Evolutionary conservation across 1,140 invertebrate genomes (phyloP).

Genomic region (Diachasmimorpha longicaudata): DNA sequence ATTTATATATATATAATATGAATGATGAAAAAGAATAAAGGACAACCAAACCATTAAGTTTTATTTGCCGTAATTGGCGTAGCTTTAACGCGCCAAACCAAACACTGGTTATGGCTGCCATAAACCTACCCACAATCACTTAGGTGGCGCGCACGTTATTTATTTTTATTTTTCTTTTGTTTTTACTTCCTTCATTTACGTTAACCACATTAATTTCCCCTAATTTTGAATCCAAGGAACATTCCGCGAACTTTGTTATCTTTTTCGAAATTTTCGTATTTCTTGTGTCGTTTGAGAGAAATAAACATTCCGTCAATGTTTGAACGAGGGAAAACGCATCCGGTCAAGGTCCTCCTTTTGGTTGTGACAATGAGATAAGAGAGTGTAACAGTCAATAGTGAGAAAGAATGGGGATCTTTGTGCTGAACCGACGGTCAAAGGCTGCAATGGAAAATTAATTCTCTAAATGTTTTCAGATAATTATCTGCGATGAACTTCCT

Average conservation of each 20-base stretch:
- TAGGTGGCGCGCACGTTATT: conserved; percentile 45
- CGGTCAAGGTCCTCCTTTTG: neutral
- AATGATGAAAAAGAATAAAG: conserved; percentile 17
- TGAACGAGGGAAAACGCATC: conserved; percentile 35
- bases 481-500: too few relatives aligned
- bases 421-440: conserved; percentile 5
- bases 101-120: conserved; percentile 56
- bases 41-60: conserved; percentile 44
- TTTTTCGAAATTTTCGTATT: neutral
- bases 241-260: neutral
- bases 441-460: neutral
- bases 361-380: conserved; percentile 25
- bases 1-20: too few relatives aligned
- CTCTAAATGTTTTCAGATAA: neutral
- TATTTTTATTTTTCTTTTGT: conserved; percentile 44
- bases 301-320: conserved; percentile 32
- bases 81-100: conserved; percentile 55
- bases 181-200: conserved; percentile 14
- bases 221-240: neutral
- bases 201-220: neutral
- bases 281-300: neutral
- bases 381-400: neutral
- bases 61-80: conserved; percentile 56
- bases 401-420: neutral
- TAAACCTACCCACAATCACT: conserved; percentile 61